Percentiles rank a stretch among this genome's conserved stretches.
phyloP scores from a whole-genome alignment of 2,888 invertebrate species.

The Bruchidius siliquastri region DNA sequence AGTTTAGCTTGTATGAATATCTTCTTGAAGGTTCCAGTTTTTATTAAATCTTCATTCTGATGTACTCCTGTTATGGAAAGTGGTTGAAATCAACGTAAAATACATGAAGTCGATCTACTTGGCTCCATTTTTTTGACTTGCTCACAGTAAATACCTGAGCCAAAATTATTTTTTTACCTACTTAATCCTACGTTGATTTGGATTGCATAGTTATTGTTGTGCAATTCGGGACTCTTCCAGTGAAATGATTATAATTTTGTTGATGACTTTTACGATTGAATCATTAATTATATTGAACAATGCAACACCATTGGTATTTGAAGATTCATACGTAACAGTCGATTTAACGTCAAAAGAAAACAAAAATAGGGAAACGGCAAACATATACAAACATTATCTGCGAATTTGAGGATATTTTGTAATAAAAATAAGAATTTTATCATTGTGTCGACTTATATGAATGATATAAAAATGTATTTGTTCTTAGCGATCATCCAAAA shows the following conservation, averaged over 20 bases:
- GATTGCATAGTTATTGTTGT: background rate
- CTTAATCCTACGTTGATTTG: too few species aligned
- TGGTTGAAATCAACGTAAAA: too few species aligned
- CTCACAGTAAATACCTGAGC: too few species aligned
- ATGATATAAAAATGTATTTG: background rate
- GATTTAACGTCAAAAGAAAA: background rate
- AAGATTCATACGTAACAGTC: background rate
- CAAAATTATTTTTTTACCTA: too few species aligned
- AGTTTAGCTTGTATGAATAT: too few species aligned
- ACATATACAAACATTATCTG: background rate
- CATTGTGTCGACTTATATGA: background rate
- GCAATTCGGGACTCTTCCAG: background rate
- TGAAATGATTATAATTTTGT: background rate
- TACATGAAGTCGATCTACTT: too few species aligned
- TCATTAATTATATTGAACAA: background rate
- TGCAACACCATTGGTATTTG: background rate
- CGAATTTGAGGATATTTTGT: background rate
- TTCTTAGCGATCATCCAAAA: background rate
- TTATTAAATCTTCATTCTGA: too few species aligned
- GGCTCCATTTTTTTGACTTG: too few species aligned
- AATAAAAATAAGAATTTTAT: background rate
- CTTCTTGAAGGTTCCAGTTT: too few species aligned
- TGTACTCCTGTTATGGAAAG: too few species aligned
- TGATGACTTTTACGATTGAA: background rate
- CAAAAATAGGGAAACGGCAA: background rate